Evolutionary conservation across 2,113 vertebrate genomes (phyloP).

Genomic region (Piaya cayana): DNA sequence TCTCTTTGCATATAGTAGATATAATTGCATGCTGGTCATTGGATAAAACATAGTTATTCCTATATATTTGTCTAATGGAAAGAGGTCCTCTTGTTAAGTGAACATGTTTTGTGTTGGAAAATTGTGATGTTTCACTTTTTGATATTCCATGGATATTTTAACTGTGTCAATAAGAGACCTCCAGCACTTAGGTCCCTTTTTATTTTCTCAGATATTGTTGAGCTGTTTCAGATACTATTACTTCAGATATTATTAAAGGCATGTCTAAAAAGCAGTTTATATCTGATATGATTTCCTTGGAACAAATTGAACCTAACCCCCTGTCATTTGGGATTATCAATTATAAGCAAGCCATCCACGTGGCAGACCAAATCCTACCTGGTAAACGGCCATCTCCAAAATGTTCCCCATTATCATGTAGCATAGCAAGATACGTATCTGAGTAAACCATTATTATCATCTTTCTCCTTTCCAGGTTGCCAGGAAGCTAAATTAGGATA

Average conservation of each 20-base stretch:
- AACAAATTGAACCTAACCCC: background rate
- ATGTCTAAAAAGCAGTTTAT: background rate
- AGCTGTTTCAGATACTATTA: background rate
- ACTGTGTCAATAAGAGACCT: background rate
- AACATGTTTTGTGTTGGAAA: background rate
- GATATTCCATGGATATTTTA: background rate
- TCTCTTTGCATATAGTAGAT: background rate
- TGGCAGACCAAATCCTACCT: background rate
- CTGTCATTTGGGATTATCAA: background rate
- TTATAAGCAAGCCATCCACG: background rate
- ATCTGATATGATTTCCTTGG: background rate
- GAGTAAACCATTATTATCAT: background rate
- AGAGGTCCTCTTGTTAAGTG: background rate
- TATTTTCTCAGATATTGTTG: background rate
- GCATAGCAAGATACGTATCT: background rate
- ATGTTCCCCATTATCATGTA: background rate
- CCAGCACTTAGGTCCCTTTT: background rate
- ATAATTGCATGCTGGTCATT: background rate
- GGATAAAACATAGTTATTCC: background rate
- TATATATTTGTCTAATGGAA: background rate
- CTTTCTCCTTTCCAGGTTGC: background rate
- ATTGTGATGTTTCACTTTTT: background rate
- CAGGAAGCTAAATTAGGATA: background rate
- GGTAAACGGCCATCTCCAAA: background rate
- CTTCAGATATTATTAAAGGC: background rate